Evolutionary conservation across 2,888 invertebrate genomes (phyloP).

Genomic region (Eupithecia dodoneata): DNA sequence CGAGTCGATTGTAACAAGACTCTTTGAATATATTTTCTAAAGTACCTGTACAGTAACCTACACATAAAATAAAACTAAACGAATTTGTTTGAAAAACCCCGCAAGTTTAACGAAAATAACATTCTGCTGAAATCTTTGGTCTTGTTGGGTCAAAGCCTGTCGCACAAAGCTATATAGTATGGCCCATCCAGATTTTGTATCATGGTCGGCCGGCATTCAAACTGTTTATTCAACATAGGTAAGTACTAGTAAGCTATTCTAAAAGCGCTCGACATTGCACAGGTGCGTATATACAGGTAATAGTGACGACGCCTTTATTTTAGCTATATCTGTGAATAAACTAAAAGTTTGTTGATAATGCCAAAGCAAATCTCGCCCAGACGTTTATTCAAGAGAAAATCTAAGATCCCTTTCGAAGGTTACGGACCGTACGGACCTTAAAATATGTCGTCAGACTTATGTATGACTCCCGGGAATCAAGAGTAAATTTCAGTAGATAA

Average conservation of each 20-base stretch:
- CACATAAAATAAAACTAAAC: background rate
- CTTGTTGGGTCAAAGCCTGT: slow-evolving; percentile 38
- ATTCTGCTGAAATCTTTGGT: slow-evolving; percentile 26
- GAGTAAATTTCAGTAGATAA: background rate
- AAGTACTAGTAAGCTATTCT: slow-evolving; percentile 41
- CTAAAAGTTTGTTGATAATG: background rate
- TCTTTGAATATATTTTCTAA: too few species aligned
- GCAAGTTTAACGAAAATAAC: slow-evolving; percentile 12
- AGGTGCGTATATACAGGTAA: background rate
- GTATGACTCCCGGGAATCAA: background rate
- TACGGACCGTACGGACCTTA: background rate
- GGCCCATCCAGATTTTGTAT: slow-evolving; percentile 44
- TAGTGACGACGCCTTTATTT: background rate
- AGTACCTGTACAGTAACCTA: too few species aligned
- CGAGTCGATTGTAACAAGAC: too few species aligned
- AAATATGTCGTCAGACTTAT: background rate
- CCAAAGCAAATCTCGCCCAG: background rate
- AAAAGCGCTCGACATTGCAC: slow-evolving; percentile 25
- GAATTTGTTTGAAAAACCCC: slow-evolving; percentile 2
- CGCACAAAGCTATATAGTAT: slow-evolving; percentile 47
- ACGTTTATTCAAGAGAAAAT: background rate
- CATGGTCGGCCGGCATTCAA: slow-evolving; percentile 56
- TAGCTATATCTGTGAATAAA: background rate
- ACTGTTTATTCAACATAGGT: slow-evolving; percentile 61
- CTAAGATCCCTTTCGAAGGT: background rate